Evolutionary conservation across 2,888 invertebrate genomes (phyloP).

Genomic region (Eurytoma californica): DNA sequence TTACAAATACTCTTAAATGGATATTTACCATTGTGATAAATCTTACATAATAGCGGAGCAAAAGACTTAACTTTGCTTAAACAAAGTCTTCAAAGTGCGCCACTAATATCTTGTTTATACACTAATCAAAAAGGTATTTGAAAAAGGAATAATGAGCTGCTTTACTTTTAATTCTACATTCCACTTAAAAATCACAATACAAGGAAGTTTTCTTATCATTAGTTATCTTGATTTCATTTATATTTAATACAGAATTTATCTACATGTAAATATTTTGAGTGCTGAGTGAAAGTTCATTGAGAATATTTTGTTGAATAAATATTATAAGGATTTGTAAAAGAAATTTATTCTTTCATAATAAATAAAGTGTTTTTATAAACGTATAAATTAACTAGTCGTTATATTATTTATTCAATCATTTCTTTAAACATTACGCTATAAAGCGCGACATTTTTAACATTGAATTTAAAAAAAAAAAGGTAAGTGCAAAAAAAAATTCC

Average conservation of each 20-base stretch:
- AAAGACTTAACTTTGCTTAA: neutral
- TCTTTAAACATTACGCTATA: too few species aligned
- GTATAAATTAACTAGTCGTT: neutral
- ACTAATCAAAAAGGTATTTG: conserved; percentile 24
- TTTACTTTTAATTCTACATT: conserved; percentile 30
- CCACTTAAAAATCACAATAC: conserved; percentile 31
- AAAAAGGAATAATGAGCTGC: conserved; percentile 6
- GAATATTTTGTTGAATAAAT: conserved; percentile 52
- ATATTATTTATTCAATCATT: conserved; percentile 4
- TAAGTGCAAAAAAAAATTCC: conserved; percentile 14
- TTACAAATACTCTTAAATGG: conserved; percentile 54
- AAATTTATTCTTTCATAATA: conserved; percentile 50
- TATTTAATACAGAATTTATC: conserved; percentile 26
- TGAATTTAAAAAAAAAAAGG: neutral
- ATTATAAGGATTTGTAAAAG: conserved; percentile 52
- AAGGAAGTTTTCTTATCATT: conserved; percentile 23
- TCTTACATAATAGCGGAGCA: conserved; percentile 34
- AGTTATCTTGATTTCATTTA: conserved; percentile 40
- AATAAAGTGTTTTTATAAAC: conserved; percentile 54
- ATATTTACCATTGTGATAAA: conserved; percentile 50
- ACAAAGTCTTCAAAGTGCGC: conserved; percentile 3
- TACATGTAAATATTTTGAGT: conserved; percentile 53
- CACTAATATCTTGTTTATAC: conserved; percentile 27
- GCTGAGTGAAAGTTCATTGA: conserved; percentile 49
- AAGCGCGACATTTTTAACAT: neutral